phyloP scores from a whole-genome alignment of 2,797 vertebrate species.

The Leuciscus waleckii region DNA sequence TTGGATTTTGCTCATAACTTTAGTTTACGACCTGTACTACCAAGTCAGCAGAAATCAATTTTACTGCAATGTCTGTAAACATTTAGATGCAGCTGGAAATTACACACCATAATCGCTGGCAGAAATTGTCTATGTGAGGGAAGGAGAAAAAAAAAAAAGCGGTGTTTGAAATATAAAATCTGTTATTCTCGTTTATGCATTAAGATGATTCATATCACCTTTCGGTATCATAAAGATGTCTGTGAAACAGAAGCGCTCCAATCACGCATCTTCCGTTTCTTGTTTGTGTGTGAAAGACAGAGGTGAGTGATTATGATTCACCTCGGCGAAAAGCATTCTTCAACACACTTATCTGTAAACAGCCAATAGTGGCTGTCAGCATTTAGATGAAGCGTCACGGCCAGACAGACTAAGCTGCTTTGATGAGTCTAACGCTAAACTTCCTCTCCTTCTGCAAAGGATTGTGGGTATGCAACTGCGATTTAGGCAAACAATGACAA shows the following conservation, averaged over 20 bases:
- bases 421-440: constrained; percentile 44
- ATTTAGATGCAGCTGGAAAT: constrained; percentile 19
- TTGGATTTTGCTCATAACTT: constrained; percentile 52
- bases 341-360: constrained; percentile 30
- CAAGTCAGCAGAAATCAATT: constrained; percentile 50
- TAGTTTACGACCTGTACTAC: constrained; percentile 48
- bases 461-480: constrained; percentile 30
- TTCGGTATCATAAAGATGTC: constrained; percentile 1
- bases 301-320: constrained; percentile 36
- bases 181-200: neutral
- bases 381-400: constrained; percentile 37
- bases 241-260: neutral
- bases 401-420: constrained; percentile 18
- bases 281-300: constrained; percentile 17
- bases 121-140: neutral
- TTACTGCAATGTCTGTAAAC: constrained; percentile 29
- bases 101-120: constrained; percentile 29
- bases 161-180: constrained; percentile 12
- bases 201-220: constrained; percentile 18
- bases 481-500: constrained; percentile 23
- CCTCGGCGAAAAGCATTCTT: neutral
- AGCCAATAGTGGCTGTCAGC: constrained; percentile 15
- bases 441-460: constrained; percentile 21
- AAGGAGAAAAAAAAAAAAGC: neutral
- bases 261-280: neutral